Evolutionary conservation across 2,113 vertebrate species (phyloP).

Genomic region (Podarcis muralis): DNA sequence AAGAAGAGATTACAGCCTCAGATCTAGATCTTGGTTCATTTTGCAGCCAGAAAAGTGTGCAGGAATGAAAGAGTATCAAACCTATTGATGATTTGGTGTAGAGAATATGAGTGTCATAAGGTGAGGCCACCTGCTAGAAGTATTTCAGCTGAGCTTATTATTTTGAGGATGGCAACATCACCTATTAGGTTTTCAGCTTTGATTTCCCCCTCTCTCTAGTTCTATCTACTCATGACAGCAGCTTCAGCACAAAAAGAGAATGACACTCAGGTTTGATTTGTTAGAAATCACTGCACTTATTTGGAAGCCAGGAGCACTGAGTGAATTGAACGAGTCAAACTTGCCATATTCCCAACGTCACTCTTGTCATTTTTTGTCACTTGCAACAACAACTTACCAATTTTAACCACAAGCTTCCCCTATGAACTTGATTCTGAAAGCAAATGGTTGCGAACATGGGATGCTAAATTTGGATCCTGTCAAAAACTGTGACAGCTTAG

Average conservation of each 20-base stretch:
- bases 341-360: slow-evolving; percentile 35
- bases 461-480: slow-evolving; percentile 72
- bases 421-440: slow-evolving; percentile 54
- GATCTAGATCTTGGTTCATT: not conserved
- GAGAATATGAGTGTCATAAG: not conserved
- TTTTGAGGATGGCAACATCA: slow-evolving; percentile 32
- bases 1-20: not conserved
- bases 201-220: not conserved
- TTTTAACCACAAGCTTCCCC: slow-evolving; percentile 58
- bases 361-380: slow-evolving; percentile 57
- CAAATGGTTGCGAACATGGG: slow-evolving; percentile 60
- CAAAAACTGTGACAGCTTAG: slow-evolving; percentile 72
- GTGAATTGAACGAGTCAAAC: slow-evolving; percentile 48
- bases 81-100: not conserved
- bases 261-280: slow-evolving; percentile 37
- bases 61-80: not conserved
- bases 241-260: slow-evolving; percentile 34
- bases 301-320: slow-evolving; percentile 42
- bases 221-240: slow-evolving; percentile 32
- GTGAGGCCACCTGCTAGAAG: not conserved
- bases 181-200: slow-evolving; percentile 4
- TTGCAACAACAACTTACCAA: slow-evolving; percentile 65
- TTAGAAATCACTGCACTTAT: slow-evolving; percentile 55
- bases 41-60: not conserved
- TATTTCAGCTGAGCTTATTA: not conserved